Evolutionary conservation across 2,113 vertebrate genomes (phyloP), one percentile per base, ranked within the genome.

Genomic region (Mirza zaza): DNA sequence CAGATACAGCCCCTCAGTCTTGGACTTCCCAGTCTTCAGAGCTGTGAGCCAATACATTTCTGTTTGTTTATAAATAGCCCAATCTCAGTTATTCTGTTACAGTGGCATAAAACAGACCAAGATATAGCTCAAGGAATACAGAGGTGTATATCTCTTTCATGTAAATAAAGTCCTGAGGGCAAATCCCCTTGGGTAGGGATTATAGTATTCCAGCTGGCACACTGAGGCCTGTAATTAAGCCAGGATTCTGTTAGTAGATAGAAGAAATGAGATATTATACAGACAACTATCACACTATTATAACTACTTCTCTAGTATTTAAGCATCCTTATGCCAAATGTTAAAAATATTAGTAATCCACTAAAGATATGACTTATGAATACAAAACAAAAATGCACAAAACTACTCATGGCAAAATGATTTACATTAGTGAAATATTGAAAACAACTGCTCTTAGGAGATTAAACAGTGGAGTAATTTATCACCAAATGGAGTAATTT

Each of bases 401-500:
- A 94, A 82, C 63, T 71, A 42, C 20, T 79, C 36, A 79, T 73
- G n/a, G n/a, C 42, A 77, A 91, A 94, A 88, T 87, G 11, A 82
- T 52, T 55, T 87, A 11, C 76, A 48, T 87, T 70, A 96, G 29
- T 90, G 81, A 86, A 89, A 80, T 67, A 27, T n/a, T 81, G 29
- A 61, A 87, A 76, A 76, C 34, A 93, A 85, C 4, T 34, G 80
- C 9, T 45, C n/a, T 70, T 82, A 86, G 13, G 8, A 65, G 34
- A 42, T 89, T 89, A 34, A 85, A 67, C 13, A 45, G 23, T n/a
- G n/a, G n/a, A n/a, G n/a, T n/a, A n/a, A n/a, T n/a, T n/a, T n/a
- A n/a, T 23, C 34, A 96, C n/a, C 81, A 86, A 84, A 81, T 85
- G 25, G 42, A 80, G 7, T 75, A 80, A 85, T 89, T 89, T 84